A percentile compares a stretch with the other conserved stretches of the same genome.
Evolutionary conservation across 1,140 invertebrate species (phyloP).

Genomic region (Zophobas atratus): DNA sequence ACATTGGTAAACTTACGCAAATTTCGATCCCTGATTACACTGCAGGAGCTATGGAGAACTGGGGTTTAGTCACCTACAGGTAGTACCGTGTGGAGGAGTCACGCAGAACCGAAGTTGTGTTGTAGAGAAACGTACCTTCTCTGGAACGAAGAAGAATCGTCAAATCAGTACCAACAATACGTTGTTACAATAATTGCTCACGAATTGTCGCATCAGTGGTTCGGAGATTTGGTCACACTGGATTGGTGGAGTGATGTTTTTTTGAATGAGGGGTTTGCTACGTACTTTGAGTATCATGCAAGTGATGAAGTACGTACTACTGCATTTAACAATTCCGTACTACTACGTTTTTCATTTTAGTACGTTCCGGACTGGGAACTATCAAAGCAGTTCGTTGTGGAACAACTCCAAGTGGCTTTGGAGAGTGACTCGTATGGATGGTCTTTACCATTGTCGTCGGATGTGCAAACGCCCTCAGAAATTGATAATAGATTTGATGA

Average conservation of each 20-base stretch:
- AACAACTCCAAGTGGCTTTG: constrained; percentile 78
- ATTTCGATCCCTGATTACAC: constrained; percentile 84
- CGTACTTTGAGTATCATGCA: constrained; percentile 67
- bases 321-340: too few relatives aligned
- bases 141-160: constrained; percentile 69
- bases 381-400: constrained; percentile 74
- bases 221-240: constrained; percentile 79
- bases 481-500: constrained; percentile 73
- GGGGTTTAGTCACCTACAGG: constrained; percentile 94
- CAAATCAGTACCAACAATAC: constrained; percentile 68
- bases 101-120: neutral
- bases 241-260: constrained; percentile 71
- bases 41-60: constrained; percentile 94
- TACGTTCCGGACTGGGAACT: constrained; percentile 51
- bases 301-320: constrained; percentile 53
- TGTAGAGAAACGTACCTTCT: constrained; percentile 75
- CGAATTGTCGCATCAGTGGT: constrained; percentile 80
- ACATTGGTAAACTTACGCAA: constrained; percentile 71
- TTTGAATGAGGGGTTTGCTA: constrained; percentile 72
- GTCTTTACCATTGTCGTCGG: constrained; percentile 72
- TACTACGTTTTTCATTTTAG: too few relatives aligned
- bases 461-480: constrained; percentile 68
- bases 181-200: constrained; percentile 73
- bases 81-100: constrained; percentile 75
- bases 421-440: constrained; percentile 75